These are phyloP conservation scores for Arctocebus calabarensis DNA, from an alignment of 2,797 vertebrate species.

Conservation along the genomic window DNA sequence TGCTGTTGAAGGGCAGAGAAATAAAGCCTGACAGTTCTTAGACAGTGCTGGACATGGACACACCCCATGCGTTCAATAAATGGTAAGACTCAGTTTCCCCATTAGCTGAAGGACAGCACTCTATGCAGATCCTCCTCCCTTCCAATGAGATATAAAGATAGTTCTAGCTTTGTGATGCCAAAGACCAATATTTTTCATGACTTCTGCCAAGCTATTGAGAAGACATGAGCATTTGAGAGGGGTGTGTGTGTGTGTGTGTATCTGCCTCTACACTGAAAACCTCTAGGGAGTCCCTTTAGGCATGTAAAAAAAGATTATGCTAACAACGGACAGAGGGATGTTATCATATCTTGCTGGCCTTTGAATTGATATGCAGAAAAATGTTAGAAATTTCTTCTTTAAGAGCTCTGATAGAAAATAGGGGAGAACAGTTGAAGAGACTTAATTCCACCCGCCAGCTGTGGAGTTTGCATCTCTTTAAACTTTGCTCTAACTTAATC, in stretches of 20 bases:
- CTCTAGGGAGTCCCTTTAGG: not conserved
- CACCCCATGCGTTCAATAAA: too few species aligned
- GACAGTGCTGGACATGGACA: not conserved
- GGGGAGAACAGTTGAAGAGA: not conserved
- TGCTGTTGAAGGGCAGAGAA: too few species aligned
- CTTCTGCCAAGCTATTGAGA: not conserved
- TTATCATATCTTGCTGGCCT: not conserved
- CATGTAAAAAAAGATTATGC: not conserved
- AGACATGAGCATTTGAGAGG: not conserved
- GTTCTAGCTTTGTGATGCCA: not conserved
- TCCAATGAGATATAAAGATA: not conserved
- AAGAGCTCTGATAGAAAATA: not conserved
- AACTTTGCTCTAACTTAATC: not conserved
- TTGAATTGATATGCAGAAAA: conserved; percentile 31
- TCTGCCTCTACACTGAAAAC: not conserved
- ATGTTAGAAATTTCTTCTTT: not conserved
- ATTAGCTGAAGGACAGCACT: not conserved
- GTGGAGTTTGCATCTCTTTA: conserved; percentile 7
- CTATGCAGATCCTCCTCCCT: not conserved
- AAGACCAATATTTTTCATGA: not conserved
- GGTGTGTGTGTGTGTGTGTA: not conserved
- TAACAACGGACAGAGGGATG: not conserved
- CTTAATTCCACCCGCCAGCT: not conserved
- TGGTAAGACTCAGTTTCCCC: not conserved
- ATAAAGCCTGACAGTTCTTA: too few species aligned